phyloP scores from a whole-genome alignment of 2,797 vertebrate genomes.

The Neosilurus mollespiculum region DNA sequence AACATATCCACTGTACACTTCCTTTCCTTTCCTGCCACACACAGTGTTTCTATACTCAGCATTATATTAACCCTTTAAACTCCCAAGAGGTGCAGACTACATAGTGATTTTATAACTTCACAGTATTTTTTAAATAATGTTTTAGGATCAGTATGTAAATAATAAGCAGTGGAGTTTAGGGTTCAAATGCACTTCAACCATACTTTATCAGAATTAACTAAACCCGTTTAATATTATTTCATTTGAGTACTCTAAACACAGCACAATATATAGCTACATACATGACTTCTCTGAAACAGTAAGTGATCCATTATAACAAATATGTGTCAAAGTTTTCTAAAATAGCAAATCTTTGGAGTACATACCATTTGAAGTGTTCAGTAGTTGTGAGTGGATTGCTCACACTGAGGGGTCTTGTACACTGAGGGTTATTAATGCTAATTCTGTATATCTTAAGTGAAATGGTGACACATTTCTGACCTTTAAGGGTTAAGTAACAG shows the following conservation, averaged over 20 bases:
- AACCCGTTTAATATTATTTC: neutral
- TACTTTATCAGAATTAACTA: neutral
- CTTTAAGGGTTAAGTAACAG: slow-evolving; percentile 65
- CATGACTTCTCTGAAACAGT: neutral
- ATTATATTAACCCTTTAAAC: slow-evolving; percentile 17
- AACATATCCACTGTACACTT: neutral
- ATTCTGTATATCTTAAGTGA: slow-evolving; percentile 40
- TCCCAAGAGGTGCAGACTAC: neutral
- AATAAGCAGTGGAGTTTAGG: neutral
- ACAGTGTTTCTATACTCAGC: neutral
- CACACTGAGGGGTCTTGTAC: slow-evolving; percentile 49
- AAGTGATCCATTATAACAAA: neutral
- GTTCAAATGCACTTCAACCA: neutral
- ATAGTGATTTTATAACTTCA: neutral
- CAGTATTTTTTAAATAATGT: neutral
- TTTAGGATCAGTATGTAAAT: slow-evolving; percentile 5
- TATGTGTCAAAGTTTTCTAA: neutral
- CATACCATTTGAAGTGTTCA: slow-evolving; percentile 38
- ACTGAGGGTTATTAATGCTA: slow-evolving; percentile 41
- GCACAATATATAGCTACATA: neutral
- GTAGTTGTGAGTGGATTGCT: slow-evolving; percentile 15
- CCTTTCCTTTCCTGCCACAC: neutral
- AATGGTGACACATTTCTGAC: slow-evolving; percentile 68
- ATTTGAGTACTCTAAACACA: neutral
- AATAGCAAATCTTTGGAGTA: slow-evolving; percentile 9